Evolutionary conservation across 2,113 vertebrate genomes (phyloP), one percentile per base, ranked within the genome.

Genomic region (Pelobates fuscus): DNA sequence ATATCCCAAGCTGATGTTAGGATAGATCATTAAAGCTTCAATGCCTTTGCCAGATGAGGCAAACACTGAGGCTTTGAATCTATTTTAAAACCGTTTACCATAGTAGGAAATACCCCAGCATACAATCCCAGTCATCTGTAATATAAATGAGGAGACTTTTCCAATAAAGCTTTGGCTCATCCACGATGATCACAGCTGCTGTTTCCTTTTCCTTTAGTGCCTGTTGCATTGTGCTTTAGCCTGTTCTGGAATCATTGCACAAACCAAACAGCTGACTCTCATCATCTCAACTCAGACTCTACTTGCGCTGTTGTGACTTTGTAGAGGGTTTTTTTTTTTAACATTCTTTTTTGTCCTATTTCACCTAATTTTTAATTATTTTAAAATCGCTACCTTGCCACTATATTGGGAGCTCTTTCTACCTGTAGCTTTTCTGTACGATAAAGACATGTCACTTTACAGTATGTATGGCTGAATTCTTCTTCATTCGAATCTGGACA

Each of bases 81-180:
- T 61, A 32, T 62, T 62, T 62, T 5, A 62, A 62, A 62, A 37
- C 60, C 8, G 60, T 20, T 62, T 30, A 62, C 27, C 60, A 62
- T 62, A 62, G 60, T 62, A 62, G 29, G 60, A 62, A 62, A 32
- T 32, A 62, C n/a, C 2, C 17, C 17, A 62, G 60, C 30, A 32
- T 32, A 62, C 27, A 62, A 32, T 14, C 60, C 8, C 14, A 60
- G 58, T 29, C 27, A 62, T 62, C 60, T 37, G 17, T 37, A 62
- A n/a, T 20, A 62, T 62, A 32, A 26, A 62, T n/a, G 18, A 62
- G 7, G 14, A 62, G 5, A 17, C 17, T 32, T 32, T 25, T 15
- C 26, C n/a, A 32, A 62, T 21, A 32, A 62, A 62, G 60, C 60
- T 62, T 37, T 62, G 60, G 29, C 27, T 62, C 30, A 27, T 62